These are phyloP conservation scores for Cantharis nigra DNA, from an alignment of 2,888 invertebrate species.

Conservation along the genomic window DNA sequence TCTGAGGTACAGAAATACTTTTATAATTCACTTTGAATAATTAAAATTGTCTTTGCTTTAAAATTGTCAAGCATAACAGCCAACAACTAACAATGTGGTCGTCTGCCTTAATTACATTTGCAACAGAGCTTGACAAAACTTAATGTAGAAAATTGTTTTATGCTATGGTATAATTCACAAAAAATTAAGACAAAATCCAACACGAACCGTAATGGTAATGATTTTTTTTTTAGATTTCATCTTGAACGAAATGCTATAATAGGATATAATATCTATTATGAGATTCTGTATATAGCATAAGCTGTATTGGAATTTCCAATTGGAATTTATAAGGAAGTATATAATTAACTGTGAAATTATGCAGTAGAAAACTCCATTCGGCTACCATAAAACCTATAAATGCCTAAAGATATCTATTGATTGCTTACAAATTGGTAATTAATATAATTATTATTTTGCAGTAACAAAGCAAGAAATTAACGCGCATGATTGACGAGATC, in stretches of 20 bases:
- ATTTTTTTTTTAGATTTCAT: neutral
- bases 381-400: neutral
- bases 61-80: neutral
- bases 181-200: neutral
- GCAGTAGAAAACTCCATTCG: neutral
- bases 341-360: neutral
- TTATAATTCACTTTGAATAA: neutral
- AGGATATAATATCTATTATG: no score
- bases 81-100: neutral
- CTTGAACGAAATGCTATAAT: no score
- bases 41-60: neutral
- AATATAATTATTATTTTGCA: slow-evolving; percentile 7
- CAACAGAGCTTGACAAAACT: neutral
- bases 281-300: neutral
- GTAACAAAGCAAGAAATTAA: slow-evolving; percentile 12
- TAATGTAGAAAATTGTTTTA: neutral
- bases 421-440: neutral
- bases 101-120: neutral
- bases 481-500: slow-evolving; percentile 18
- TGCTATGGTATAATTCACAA: neutral
- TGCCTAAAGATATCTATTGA: neutral
- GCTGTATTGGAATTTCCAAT: neutral
- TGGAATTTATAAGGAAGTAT: neutral
- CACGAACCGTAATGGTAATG: neutral
- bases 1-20: no score